phyloP scores from a whole-genome alignment of 2,888 invertebrate species.

The Drosophila antonietae region DNA sequence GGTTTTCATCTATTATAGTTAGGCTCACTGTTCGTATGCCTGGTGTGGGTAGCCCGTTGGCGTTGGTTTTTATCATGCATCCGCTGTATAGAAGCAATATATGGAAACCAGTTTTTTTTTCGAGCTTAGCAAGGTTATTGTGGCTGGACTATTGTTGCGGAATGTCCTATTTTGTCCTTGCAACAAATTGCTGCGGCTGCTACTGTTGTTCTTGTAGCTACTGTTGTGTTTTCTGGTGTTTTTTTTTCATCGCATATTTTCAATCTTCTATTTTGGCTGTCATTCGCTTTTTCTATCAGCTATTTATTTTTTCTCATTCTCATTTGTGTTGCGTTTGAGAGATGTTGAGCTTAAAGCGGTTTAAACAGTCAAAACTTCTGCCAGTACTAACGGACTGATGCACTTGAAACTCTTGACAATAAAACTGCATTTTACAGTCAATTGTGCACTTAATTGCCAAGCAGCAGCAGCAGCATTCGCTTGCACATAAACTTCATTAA shows the following conservation, averaged over 20 bases:
- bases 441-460: slow-evolving; percentile 56
- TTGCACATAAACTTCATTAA: slow-evolving; percentile 46
- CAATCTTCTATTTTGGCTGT: slow-evolving; percentile 39
- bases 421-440: slow-evolving; percentile 60
- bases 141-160: slow-evolving; percentile 65
- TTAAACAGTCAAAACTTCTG: slow-evolving; percentile 7
- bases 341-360: slow-evolving; percentile 15
- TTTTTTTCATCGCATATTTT: slow-evolving; percentile 24
- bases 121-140: slow-evolving; percentile 27
- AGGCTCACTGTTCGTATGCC: slow-evolving; percentile 28
- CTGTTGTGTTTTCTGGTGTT: neutral
- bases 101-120: slow-evolving; percentile 49
- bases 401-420: slow-evolving; percentile 33
- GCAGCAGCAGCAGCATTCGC: slow-evolving; percentile 8
- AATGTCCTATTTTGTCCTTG: slow-evolving; percentile 71
- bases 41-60: slow-evolving; percentile 8
- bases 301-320: slow-evolving; percentile 30
- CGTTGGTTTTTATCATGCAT: slow-evolving; percentile 41
- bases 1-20: slow-evolving; percentile 47
- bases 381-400: slow-evolving; percentile 19
- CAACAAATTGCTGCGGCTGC: slow-evolving; percentile 70
- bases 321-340: slow-evolving; percentile 47
- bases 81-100: slow-evolving; percentile 44
- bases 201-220: slow-evolving; percentile 3
- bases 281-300: slow-evolving; percentile 4